Percentiles rank a stretch among this genome's conserved stretches.
Evolutionary conservation across 2,888 invertebrate genomes (phyloP).

Genomic region (Carpatolechia fugitivella): DNA sequence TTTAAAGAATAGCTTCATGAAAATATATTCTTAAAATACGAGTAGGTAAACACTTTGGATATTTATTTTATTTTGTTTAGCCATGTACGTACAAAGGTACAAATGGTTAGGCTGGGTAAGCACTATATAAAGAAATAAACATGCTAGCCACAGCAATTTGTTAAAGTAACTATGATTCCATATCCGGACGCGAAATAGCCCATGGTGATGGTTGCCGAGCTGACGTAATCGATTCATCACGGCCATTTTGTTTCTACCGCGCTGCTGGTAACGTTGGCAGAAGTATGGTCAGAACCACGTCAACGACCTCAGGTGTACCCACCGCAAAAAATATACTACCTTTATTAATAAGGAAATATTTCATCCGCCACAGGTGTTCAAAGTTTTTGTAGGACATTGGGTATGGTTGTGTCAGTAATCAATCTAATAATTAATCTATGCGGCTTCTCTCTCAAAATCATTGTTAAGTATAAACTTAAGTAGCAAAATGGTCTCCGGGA

Average conservation of each 20-base stretch:
- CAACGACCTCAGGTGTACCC: slow-evolving; percentile 51
- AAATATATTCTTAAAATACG: no score
- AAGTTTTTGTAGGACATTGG: slow-evolving; percentile 30
- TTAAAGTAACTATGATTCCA: not conserved
- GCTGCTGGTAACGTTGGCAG: slow-evolving; percentile 46
- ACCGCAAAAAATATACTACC: slow-evolving; percentile 38
- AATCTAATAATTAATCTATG: slow-evolving; percentile 25
- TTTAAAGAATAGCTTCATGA: no score
- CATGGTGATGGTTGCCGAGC: not conserved
- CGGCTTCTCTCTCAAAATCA: not conserved
- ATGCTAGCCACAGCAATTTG: not conserved
- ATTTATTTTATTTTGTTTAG: no score
- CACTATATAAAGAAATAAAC: not conserved
- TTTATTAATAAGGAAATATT: slow-evolving; percentile 38
- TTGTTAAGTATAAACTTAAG: no score
- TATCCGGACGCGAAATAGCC: slow-evolving; percentile 5
- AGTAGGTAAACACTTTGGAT: no score
- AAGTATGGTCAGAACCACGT: slow-evolving; percentile 54
- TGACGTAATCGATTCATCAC: slow-evolving; percentile 53
- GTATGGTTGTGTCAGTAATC: slow-evolving; percentile 31
- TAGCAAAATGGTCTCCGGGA: no score
- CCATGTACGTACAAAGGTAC: no score
- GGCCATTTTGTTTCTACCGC: slow-evolving; percentile 46
- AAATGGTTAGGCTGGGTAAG: not conserved
- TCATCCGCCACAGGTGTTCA: slow-evolving; percentile 35